Conservation (phyloP, 2,888 invertebrate genomes). For the Yponomeuta cagnagella region DNA sequence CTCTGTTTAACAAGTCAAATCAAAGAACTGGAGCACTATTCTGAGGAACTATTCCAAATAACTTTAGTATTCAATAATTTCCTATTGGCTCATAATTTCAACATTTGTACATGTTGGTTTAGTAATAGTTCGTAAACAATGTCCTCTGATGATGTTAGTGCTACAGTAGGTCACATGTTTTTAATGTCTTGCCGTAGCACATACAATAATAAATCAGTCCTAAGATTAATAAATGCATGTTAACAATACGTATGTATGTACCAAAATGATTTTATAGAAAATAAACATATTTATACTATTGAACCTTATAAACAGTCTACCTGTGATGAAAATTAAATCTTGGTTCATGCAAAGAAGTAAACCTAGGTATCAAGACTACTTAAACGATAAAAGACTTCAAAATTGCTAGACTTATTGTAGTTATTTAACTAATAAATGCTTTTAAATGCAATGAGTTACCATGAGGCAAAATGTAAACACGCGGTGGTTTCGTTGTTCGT, state of each 20-base stretch:
- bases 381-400: slow-evolving; percentile 24
- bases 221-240: slow-evolving; percentile 53
- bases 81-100: slow-evolving; percentile 37
- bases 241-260: slow-evolving; percentile 25
- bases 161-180: background rate
- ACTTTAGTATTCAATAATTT: slow-evolving; percentile 29
- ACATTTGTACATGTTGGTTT: slow-evolving; percentile 45
- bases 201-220: slow-evolving; percentile 21
- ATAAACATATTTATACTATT: too few species aligned
- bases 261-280: too few species aligned
- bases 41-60: slow-evolving; percentile 66
- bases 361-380: background rate
- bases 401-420: slow-evolving; percentile 16
- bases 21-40: slow-evolving; percentile 28
- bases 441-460: slow-evolving; percentile 65
- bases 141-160: background rate
- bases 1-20: slow-evolving; percentile 10
- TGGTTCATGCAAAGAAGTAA: background rate
- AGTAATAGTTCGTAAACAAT: background rate
- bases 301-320: background rate
- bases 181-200: background rate
- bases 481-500: slow-evolving; percentile 49
- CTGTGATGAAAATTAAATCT: background rate
- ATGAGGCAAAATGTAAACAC: slow-evolving; percentile 59
- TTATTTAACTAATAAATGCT: slow-evolving; percentile 25